Base-by-base conservation (phyloP, 2,113 vertebrate species). In the Bothrops jararaca region DNA sequence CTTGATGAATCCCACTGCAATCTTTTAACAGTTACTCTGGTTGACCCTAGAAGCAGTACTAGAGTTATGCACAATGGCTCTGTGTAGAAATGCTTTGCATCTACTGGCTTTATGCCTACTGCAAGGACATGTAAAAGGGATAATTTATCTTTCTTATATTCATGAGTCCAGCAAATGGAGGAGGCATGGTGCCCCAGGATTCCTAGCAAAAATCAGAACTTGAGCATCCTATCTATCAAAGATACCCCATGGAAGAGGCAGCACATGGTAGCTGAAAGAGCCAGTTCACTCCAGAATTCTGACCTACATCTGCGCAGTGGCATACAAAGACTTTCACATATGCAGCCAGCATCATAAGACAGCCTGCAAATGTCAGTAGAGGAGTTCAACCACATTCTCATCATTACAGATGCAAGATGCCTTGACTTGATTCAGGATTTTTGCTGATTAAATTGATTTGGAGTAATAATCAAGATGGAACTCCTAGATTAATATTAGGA, bases 361-460 rank as follows among this genome's bases (percentile, higher is more conserved):
- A 89, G 53, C 3, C 87, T 88, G 87, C 50, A 4, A 2, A 10
- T 0, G 34, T 93, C 93, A 95, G 0, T 86, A 0, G 0, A 93
- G 88, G 94, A 95, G 96, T 93, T 93, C 0, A 0, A 92, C 8
- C 24, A 1, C 26, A 0, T 5, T 88, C 86, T 86, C 89, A 90
- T 69, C 12, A 3, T 91, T 88, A 34, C 56, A 74, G 22, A n/a
- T 88, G 90, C 92, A 91, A 89, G 92, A 29, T 56, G 22, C 10
- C 85, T 69, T 5, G 13, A 34, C 45, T 0, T 45, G 91, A 89
- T 89, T 74, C 0, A 23, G 0, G 8, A 64, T 4, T 91, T 92
- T 85, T 87, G 94, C 92, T 93, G 93, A 93, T 93, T 96, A 91
- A 95, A 92, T 94, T 94, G 0, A 0, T 0, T 0, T 64, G 54